A percentile compares a stretch with the other conserved stretches of the same genome.
Evolutionary conservation across 2,113 vertebrate genomes (phyloP).

Genomic region (Nothobranchius furzeri): DNA sequence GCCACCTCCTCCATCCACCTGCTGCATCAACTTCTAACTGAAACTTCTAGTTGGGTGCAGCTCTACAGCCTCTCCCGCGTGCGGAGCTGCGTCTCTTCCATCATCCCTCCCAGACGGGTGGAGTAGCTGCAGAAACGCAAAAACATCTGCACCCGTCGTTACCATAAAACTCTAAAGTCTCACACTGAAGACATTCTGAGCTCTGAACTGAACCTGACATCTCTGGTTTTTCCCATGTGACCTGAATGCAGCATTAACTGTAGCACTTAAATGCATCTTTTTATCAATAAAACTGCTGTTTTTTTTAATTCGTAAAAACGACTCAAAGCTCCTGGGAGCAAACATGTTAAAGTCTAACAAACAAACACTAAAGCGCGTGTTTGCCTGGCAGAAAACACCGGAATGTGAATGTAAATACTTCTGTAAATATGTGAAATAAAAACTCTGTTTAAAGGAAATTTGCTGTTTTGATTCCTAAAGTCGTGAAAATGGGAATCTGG

Average conservation of each 20-base stretch:
- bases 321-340: too few species aligned
- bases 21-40: not conserved
- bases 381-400: not conserved
- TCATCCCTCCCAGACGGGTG: not conserved
- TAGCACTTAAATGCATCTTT: not conserved
- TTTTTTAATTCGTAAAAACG: too few species aligned
- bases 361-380: too few species aligned
- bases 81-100: too few species aligned
- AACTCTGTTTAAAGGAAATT: slow-evolving; percentile 9
- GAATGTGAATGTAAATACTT: slow-evolving; percentile 72
- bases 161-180: too few species aligned
- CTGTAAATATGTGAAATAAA: slow-evolving; percentile 70
- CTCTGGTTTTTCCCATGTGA: not conserved
- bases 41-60: slow-evolving; percentile 3
- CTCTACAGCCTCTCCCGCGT: not conserved
- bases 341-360: too few species aligned
- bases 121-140: slow-evolving; percentile 21
- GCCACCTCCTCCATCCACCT: not conserved
- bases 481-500: too few species aligned
- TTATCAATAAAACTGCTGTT: too few species aligned
- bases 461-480: too few species aligned
- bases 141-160: too few species aligned
- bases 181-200: too few species aligned
- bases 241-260: slow-evolving; percentile 25
- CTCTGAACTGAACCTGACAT: too few species aligned